phyloP scores from a whole-genome alignment of 2,113 vertebrate genomes.

The Tenrec ecaudatus region DNA sequence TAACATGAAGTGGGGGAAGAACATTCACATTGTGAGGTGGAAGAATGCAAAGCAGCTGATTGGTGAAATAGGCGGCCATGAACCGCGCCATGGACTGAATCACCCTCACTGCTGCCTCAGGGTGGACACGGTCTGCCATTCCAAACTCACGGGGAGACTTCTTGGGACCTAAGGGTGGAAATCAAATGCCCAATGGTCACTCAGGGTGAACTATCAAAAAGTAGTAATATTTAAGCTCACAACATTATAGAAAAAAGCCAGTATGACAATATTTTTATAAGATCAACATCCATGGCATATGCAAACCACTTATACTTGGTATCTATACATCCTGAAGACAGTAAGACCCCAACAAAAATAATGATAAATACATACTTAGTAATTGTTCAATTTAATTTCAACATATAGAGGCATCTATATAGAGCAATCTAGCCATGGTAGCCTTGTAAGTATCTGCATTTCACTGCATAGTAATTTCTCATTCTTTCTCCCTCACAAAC shows the following conservation, averaged over 20 bases:
- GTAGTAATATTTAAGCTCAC: background rate
- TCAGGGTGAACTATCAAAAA: background rate
- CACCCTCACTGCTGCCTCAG: conserved; percentile 89
- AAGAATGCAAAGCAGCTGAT: conserved; percentile 90
- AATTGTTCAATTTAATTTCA: conserved; percentile 47
- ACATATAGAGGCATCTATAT: background rate
- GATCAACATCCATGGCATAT: background rate
- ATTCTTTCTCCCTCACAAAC: too few species aligned
- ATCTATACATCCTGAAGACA: conserved; percentile 34
- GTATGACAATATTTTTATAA: background rate
- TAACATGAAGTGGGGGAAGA: conserved; percentile 91
- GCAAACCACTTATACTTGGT: conserved; percentile 4
- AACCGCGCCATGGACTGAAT: conserved; percentile 94
- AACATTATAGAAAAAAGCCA: background rate
- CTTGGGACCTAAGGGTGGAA: conserved; percentile 72
- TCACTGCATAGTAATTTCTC: too few species aligned
- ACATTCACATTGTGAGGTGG: conserved; percentile 92
- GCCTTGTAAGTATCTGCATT: background rate
- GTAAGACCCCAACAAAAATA: background rate
- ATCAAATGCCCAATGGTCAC: background rate
- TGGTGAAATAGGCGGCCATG: conserved; percentile 97
- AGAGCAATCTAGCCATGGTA: background rate
- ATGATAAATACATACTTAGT: background rate
- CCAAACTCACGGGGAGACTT: conserved; percentile 75
- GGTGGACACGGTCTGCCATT: conserved; percentile 81